These are phyloP conservation scores for Budorcas taxicolor DNA, from an alignment of 2,113 vertebrate species.

Conservation along the genomic window DNA sequence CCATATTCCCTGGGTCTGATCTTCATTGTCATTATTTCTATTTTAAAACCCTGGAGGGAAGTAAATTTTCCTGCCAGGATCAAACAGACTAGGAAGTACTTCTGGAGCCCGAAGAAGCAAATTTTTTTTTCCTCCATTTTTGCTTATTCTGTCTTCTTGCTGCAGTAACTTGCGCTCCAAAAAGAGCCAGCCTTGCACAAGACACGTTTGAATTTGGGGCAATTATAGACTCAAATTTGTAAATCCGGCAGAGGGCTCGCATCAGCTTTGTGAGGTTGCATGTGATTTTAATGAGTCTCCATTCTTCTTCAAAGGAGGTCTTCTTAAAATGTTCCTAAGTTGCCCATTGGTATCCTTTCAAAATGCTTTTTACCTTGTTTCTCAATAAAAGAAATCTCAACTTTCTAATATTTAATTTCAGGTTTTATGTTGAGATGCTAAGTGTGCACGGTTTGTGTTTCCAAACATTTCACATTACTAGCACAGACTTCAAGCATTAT, in stretches of 20 bases:
- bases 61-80: neutral
- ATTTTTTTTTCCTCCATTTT: neutral
- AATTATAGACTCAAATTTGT: neutral
- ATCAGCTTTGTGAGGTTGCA: neutral
- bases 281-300: neutral
- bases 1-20: neutral
- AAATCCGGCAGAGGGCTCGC: neutral
- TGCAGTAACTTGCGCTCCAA: neutral
- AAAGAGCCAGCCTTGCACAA: conserved; percentile 30
- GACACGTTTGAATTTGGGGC: neutral
- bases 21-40: neutral
- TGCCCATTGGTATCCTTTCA: neutral
- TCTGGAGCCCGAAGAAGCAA: neutral
- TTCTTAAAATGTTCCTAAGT: neutral
- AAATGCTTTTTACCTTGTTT: neutral
- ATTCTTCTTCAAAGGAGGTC: neutral
- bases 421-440: neutral
- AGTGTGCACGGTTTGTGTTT: neutral
- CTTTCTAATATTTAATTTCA: neutral
- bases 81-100: neutral
- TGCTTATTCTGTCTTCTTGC: neutral
- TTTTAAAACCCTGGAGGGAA: neutral
- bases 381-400: conserved; percentile 4
- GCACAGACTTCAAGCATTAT: neutral
- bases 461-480: neutral